A percentile compares a stretch with the other conserved stretches of the same genome.
These are phyloP conservation scores for Ceratina calcarata DNA, from an alignment of 1,140 invertebrate genomes.

Conservation along the genomic window DNA sequence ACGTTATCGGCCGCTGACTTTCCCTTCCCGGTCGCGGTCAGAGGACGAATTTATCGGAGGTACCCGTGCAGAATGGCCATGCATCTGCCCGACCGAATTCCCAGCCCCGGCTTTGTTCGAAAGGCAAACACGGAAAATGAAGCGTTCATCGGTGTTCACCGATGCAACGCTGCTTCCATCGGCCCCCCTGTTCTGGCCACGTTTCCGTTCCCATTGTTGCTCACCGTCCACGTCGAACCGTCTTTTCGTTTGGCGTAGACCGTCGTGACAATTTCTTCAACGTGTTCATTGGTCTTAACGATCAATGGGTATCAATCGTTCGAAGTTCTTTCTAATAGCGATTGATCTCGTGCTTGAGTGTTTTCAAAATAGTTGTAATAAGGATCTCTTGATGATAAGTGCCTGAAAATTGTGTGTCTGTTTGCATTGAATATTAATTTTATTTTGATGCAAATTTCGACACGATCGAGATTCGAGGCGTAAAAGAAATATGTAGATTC, in stretches of 20 bases:
- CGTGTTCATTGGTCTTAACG: not conserved
- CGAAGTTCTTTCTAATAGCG: not conserved
- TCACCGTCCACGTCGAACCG: not conserved
- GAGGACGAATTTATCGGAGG: constrained; percentile 66
- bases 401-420: too few relatives aligned
- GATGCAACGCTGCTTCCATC: not conserved
- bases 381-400: too few relatives aligned
- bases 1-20: constrained; percentile 32
- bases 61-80: constrained; percentile 59
- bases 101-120: constrained; percentile 26
- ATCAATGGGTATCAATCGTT: not conserved
- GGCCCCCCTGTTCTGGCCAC: not conserved
- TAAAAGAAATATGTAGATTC: not conserved
- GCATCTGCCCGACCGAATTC: constrained; percentile 12
- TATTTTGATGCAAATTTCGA: too few relatives aligned
- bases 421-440: too few relatives aligned
- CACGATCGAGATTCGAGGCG: not conserved
- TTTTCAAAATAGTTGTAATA: too few relatives aligned
- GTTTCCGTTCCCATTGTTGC: constrained; percentile 2
- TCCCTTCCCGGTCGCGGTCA: constrained; percentile 19
- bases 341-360: not conserved
- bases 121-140: constrained; percentile 42
- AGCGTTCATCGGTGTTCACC: constrained; percentile 21
- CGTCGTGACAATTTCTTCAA: not conserved
- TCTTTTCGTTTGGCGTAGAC: not conserved